Base-by-base conservation (phyloP, 2,113 vertebrate genomes). In the Dendropsophus ebraccatus region DNA sequence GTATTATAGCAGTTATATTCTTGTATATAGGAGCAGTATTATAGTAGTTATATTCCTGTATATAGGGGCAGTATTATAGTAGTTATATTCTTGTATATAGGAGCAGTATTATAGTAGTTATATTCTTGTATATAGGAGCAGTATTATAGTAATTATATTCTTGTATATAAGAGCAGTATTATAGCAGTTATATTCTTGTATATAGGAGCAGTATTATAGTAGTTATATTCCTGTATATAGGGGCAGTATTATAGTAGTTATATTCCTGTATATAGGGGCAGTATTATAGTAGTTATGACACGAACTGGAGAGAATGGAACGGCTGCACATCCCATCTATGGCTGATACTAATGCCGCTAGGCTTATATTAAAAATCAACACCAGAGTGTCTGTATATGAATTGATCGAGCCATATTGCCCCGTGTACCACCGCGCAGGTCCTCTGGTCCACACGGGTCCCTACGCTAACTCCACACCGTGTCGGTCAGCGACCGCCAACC, bases 181-280 rank as follows among this genome's bases (percentile, higher is more conserved):
- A 65, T 65, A 65, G 60, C 30, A 65, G 60, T 65, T 65, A 65
- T 65, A 30, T 65, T 65, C 25, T 30, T 65, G 60, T 65, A 65
- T n/a, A 65, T 65, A 30, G 60, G 60, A 30, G 60, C 25, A 65
- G 60, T 65, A 65, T 65, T 65, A 65, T 65, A 30, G 60, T 65
- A 65, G 60, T 65, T 65, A 65, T 65, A 65, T 65, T 65, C 60
- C 16, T 65, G 25, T 65, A 65, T n/a, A 65, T 65, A 65, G 60
- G n/a, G 60, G 67, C 6, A 70, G 67, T 70, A 35, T 70, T 70
- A 70, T 70, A 70, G 67, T 70, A 65, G 25, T 65, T 65, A 69
- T 69, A 69, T 69, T 69, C 14, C 35, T 69, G 65, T 35, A 69
- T 28, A 69, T 69, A 69, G 14, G 30, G 6, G 65, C 65, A 69